Evolutionary conservation across 2,797 vertebrate species (phyloP), one percentile per base, ranked within the genome.

Genomic region (Xenopus petersii): DNA sequence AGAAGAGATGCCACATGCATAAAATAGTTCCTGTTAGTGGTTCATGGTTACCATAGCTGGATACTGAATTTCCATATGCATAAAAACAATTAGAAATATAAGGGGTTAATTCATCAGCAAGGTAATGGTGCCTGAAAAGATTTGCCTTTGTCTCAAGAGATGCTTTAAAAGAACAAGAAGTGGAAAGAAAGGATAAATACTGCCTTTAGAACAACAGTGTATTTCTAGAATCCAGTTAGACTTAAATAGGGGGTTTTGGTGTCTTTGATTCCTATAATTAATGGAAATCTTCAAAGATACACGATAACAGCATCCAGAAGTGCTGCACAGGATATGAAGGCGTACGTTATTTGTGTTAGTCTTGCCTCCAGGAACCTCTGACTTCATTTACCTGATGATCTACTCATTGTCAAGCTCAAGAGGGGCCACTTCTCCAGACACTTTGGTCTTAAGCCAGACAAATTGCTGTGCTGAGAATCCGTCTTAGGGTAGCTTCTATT

Each of bases 381-480:
- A 79, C 67, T 80, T 80, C 84, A 82, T 64, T 78, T 77, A 82
- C 75, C 77, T 69, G 51, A 71, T 75, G 76, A 80, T 81, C 74
- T 65, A 66, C 73, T 81, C 72, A 79, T 71, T 84, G 71, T 81
- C 5, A 36, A 15, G 10, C 55, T 46, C 33, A 48, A 48, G 68
- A 70, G 55, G 12, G 36, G n/a, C 55, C 55, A 47, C 68, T 64
- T 58, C n/a, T 60, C 68, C 11, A 62, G 70, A 46, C 74, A 70
- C 26, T 77, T 73, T 63, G 66, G 77, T 78, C 83, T 83, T 80
- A 83, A 84, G 75, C 51, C 80, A 82, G 80, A 83, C 76, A 84
- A 86, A 83, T 77, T 70, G 73, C 75, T 64, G 47, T 71, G 80
- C 84, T 81, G 81, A 80, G 82, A 77, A 82, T 49, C 67, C 79